phyloP scores from a whole-genome alignment of 2,113 vertebrate genomes.

The Dendropsophus ebraccatus region DNA sequence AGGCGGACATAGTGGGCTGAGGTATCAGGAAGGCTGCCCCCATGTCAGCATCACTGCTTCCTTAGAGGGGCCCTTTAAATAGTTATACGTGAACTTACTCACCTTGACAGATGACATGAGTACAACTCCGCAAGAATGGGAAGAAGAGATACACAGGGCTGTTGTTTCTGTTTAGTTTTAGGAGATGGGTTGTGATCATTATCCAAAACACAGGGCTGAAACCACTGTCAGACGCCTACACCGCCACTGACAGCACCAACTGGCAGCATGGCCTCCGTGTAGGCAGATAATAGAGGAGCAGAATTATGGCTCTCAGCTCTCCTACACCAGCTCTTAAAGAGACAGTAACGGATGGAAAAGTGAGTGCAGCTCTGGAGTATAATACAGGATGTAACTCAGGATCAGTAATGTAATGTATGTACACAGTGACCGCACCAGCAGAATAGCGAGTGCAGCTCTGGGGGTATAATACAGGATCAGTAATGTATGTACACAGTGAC shows the following conservation, averaged over 20 bases:
- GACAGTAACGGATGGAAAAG: too few relatives aligned
- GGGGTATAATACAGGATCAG: too few relatives aligned
- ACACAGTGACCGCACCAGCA: too few relatives aligned
- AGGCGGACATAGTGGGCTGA: too few relatives aligned
- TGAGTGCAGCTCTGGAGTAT: too few relatives aligned
- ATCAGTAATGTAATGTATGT: too few relatives aligned
- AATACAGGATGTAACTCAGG: too few relatives aligned
- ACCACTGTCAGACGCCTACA: conserved; percentile 43
- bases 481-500: too few relatives aligned
- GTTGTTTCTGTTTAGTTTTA: conserved; percentile 57
- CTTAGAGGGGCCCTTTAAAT: not conserved
- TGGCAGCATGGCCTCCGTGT: conserved; percentile 44
- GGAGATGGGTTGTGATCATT: conserved; percentile 57
- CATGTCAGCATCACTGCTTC: too few relatives aligned
- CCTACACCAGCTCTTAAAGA: not conserved
- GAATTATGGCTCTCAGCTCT: conserved; percentile 23
- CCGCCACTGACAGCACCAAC: conserved; percentile 52
- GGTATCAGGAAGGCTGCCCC: too few relatives aligned
- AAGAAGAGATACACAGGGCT: conserved; percentile 28
- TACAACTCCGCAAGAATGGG: not conserved
- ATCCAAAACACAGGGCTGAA: conserved; percentile 58
- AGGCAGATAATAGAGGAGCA: conserved; percentile 49
- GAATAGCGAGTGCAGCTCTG: too few relatives aligned
- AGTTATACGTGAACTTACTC: conserved; percentile 52
- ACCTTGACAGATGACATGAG: conserved; percentile 34